These are phyloP conservation scores for Neopipo cinnamomea DNA, from an alignment of 2,113 vertebrate genomes.

Conservation along the genomic window DNA sequence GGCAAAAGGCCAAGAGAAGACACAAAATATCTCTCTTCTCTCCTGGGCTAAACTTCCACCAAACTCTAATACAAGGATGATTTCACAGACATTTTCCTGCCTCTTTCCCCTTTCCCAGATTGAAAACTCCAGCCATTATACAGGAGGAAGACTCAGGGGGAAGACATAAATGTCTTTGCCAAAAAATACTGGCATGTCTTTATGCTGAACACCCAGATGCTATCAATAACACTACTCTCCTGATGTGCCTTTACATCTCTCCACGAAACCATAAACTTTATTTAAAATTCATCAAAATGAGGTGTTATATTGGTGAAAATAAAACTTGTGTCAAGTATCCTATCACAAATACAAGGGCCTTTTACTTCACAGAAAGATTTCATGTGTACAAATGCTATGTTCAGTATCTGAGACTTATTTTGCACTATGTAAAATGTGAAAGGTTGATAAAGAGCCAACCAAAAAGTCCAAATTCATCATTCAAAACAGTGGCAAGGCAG, in stretches of 20 bases:
- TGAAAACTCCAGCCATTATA: background rate
- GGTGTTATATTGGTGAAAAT: background rate
- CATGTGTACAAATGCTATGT: background rate
- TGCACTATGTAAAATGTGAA: background rate
- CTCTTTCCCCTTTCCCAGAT: background rate
- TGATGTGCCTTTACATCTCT: background rate
- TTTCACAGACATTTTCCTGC: background rate
- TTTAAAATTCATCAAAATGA: background rate
- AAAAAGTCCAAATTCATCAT: background rate
- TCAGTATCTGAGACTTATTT: background rate
- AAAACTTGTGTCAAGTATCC: background rate
- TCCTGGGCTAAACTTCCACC: background rate
- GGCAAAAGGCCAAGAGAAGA: background rate
- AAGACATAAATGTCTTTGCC: background rate
- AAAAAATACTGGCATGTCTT: background rate
- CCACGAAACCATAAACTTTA: background rate
- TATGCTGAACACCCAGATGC: background rate
- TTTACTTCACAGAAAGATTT: background rate
- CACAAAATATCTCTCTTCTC: background rate
- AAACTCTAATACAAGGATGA: background rate
- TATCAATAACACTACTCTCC: background rate
- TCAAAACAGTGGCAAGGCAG: background rate
- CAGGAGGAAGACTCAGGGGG: background rate
- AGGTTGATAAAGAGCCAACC: background rate
- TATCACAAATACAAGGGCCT: background rate